A percentile compares a stretch with the other conserved stretches of the same genome.
phyloP scores from a whole-genome alignment of 2,113 vertebrate genomes.

The Myotis lucifugus region DNA sequence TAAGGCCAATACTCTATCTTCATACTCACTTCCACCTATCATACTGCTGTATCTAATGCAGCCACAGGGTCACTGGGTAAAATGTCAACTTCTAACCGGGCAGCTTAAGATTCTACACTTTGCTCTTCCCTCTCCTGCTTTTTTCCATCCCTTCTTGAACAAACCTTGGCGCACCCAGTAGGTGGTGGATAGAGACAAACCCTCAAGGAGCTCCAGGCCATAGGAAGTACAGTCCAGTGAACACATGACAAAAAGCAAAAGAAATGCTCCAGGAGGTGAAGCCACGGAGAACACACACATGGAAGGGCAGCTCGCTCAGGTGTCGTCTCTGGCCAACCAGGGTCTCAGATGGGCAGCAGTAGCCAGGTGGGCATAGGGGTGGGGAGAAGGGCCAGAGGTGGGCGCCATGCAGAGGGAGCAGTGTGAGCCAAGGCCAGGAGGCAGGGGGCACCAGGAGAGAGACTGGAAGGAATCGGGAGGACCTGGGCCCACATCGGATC shows the following conservation, averaged over 20 bases:
- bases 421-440: background rate
- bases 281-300: fast-evolving
- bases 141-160: background rate
- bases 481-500: background rate
- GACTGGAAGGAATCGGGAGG: no score
- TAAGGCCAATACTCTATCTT: background rate
- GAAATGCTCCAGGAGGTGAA: background rate
- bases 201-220: background rate
- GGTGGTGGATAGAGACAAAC: background rate
- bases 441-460: background rate
- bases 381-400: background rate
- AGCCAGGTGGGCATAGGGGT: background rate
- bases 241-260: background rate
- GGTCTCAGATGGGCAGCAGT: background rate
- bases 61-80: background rate
- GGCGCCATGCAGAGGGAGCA: background rate
- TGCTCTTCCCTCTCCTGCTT: background rate
- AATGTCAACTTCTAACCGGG: background rate
- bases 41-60: background rate
- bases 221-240: fast-evolving
- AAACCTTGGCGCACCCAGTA: background rate
- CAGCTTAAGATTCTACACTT: background rate
- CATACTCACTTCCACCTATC: background rate
- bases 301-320: background rate
- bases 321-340: background rate